These are phyloP conservation scores for Spinus olivaceus DNA, from an alignment of 2,797 vertebrate species.

Conservation along the genomic window DNA sequence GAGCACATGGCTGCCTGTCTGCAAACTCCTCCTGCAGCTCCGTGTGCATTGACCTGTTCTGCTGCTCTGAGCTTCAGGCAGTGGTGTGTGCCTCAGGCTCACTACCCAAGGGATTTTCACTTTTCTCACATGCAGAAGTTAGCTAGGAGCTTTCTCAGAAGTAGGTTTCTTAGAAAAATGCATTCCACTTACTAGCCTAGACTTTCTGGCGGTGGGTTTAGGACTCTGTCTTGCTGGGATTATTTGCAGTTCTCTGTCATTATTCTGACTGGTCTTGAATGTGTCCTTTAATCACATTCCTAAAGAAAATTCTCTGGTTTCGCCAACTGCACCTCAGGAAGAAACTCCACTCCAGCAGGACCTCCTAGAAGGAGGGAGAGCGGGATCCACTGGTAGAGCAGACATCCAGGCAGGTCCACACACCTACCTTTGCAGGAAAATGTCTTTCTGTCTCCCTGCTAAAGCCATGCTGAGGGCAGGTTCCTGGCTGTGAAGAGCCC, in stretches of 20 bases:
- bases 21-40: not conserved
- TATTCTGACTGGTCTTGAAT: not conserved
- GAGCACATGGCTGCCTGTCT: not conserved
- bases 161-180: not conserved
- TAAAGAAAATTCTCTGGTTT: not conserved
- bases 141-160: not conserved
- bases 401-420: not conserved
- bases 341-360: not conserved
- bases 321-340: not conserved
- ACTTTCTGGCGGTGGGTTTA: not conserved
- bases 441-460: not conserved
- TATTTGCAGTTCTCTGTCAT: not conserved
- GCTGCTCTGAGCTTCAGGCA: conserved; percentile 22
- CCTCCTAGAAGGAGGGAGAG: not conserved
- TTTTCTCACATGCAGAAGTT: not conserved
- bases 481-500: not conserved
- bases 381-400: not conserved
- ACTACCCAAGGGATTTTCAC: not conserved
- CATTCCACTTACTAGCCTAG: not conserved
- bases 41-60: not conserved
- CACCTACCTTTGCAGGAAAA: not conserved
- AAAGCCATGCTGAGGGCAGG: not conserved
- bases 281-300: not conserved
- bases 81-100: not conserved
- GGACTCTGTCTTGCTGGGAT: not conserved